Evolutionary conservation across 64 coral and sea anemone species (phyloP), one percentile per base, ranked within the genome.

Genomic region (Acropora tenuis): DNA sequence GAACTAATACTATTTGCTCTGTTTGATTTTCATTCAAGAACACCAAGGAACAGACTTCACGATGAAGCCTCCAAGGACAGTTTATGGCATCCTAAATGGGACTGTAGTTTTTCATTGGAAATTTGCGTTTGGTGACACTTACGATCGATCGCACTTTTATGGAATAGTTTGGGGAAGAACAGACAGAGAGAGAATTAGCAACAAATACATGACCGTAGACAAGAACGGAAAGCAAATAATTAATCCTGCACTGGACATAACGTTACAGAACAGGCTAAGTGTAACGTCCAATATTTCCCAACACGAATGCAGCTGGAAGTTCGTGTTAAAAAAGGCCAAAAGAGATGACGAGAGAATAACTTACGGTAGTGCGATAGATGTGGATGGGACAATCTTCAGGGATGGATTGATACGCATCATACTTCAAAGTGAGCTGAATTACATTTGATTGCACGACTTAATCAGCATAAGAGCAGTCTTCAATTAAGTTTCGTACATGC

Each of bases 101-200:
- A 11, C 10, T 13, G 55, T 57, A 17, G 52, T 4, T 3, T 81
- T 81, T 61, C 3, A 41, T 0, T 81, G 79, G 79, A 57, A 60
- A n/a, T 81, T 81, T 57, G 18, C 30, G 8, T 81, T 81, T 61
- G 79, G 79, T 1, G 11, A 13, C 19, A 1, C 6, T 2, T 0
- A 13, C 1, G 79, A 81, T 10, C 15, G 79, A 53, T 0, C 1
- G 1, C 1, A 20, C 40, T 71, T 71, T 40, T 30, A 5, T 6
- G 68, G 13, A 71, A 20, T 81, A 50, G 4, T 81, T 1, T 81
- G 79, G 79, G 79, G 79, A 3, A 11, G 17, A 81, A 81, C 52
- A 42, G 4, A 81, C 53, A 42, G 1, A 2, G 15, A 43, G 1
- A 20, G 68, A 71, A 20, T 71, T 15, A 71, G 0, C 3, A 5